Evolutionary conservation across 53 echinoderm and acorn worm genomes (phyloP).

Genomic region (Arbacia lixula): DNA sequence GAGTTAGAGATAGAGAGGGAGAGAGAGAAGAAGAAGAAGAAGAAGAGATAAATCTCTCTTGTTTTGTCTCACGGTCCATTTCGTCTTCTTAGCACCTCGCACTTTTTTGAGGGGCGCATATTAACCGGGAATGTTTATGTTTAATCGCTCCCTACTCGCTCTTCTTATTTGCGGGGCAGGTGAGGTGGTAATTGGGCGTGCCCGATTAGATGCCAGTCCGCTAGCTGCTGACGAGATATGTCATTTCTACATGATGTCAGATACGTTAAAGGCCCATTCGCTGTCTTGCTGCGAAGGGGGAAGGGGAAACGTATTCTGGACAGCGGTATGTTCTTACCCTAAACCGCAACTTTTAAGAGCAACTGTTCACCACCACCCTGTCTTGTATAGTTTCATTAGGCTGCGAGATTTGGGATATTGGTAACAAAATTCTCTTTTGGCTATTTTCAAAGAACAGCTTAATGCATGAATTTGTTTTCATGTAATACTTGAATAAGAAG

Average conservation of each 20-base stretch:
- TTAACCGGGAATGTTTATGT: constrained; percentile 58
- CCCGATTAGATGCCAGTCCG: constrained; percentile 14
- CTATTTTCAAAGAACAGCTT: too few species aligned
- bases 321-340: too few species aligned
- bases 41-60: not conserved
- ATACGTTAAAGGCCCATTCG: constrained; percentile 33
- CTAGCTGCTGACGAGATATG: constrained; percentile 30
- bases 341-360: too few species aligned
- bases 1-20: too few species aligned
- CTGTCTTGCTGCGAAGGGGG: too few species aligned
- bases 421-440: too few species aligned
- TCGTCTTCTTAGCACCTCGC: constrained; percentile 23
- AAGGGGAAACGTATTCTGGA: too few species aligned
- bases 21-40: constrained; percentile 17
- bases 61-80: constrained; percentile 33
- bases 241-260: constrained; percentile 40
- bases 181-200: constrained; percentile 55
- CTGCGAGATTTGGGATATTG: too few species aligned
- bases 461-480: too few species aligned
- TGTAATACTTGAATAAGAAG: too few species aligned
- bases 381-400: too few species aligned
- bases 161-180: constrained; percentile 39
- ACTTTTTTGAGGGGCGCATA: constrained; percentile 40
- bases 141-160: constrained; percentile 52
- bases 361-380: too few species aligned